phyloP scores from a whole-genome alignment of 2,113 vertebrate genomes.

The Petrocephalus microphthalmus region DNA sequence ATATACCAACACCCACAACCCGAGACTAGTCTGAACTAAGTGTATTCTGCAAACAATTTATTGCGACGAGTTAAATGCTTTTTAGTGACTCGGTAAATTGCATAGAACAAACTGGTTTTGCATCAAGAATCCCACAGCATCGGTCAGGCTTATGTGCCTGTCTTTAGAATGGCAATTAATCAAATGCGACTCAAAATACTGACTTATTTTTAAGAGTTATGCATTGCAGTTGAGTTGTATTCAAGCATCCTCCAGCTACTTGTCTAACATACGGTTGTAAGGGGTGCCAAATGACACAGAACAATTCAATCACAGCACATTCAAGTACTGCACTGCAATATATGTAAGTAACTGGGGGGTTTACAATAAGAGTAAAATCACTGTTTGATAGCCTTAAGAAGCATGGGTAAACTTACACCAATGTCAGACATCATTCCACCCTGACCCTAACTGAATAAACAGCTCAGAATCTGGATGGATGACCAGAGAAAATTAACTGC shows the following conservation, averaged over 20 bases:
- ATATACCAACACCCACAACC: neutral
- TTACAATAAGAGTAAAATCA: neutral
- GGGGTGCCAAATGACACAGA: neutral
- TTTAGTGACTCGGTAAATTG: neutral
- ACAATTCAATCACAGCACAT: neutral
- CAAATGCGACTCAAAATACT: neutral
- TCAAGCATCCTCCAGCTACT: neutral
- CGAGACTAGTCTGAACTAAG: neutral
- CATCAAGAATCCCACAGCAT: neutral
- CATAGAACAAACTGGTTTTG: neutral
- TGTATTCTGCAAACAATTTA: neutral
- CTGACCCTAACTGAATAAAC: neutral
- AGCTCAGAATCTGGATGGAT: neutral
- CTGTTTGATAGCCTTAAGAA: neutral
- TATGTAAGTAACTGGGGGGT: neutral
- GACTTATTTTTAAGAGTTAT: neutral
- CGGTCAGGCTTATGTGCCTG: neutral
- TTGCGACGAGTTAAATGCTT: neutral
- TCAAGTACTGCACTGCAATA: neutral
- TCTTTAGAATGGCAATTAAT: neutral
- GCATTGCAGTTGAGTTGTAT: neutral
- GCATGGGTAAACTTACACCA: neutral
- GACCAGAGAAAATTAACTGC: neutral
- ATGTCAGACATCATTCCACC: neutral
- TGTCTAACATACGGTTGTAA: neutral